Conservation (phyloP, 2,888 invertebrate genomes). For the Phrixothrix hirtus region DNA sequence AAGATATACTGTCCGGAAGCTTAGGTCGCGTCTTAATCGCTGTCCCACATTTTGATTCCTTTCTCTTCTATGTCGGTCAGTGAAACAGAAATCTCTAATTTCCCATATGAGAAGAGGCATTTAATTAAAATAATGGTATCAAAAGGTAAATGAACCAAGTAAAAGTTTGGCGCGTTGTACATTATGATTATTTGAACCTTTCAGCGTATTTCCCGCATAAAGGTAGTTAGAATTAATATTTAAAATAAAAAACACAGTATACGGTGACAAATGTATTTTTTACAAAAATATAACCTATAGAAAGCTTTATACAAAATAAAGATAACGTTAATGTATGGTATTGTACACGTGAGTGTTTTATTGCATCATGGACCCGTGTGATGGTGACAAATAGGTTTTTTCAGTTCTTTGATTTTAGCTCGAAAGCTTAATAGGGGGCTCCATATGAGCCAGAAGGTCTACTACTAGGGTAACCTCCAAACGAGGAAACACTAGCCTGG, state of each 20-base stretch:
- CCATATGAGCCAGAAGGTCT: slow-evolving; percentile 72
- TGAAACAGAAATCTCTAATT: slow-evolving; percentile 16
- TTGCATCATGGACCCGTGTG: slow-evolving; percentile 57
- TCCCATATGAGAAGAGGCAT: slow-evolving; percentile 7
- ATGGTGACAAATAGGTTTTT: slow-evolving; percentile 39
- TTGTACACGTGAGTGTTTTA: slow-evolving; percentile 44
- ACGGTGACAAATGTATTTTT: slow-evolving; percentile 62
- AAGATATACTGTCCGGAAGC: slow-evolving; percentile 23
- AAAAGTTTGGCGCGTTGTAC: slow-evolving; percentile 14
- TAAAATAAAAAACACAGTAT: slow-evolving; percentile 33
- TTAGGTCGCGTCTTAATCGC: slow-evolving; percentile 22
- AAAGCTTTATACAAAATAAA: slow-evolving; percentile 59
- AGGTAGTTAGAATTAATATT: slow-evolving; percentile 1
- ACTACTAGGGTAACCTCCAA: slow-evolving; percentile 58
- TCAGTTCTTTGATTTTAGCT: slow-evolving; percentile 37
- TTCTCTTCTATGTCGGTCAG: slow-evolving; percentile 23
- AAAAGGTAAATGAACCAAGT: slow-evolving; percentile 7
- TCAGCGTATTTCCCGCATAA: not conserved
- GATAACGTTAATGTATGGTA: slow-evolving; percentile 45
- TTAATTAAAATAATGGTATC: slow-evolving; percentile 14
- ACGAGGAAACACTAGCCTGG: slow-evolving; percentile 64
- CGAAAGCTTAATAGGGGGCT: slow-evolving; percentile 57
- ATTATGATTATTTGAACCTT: not conserved
- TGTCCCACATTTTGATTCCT: slow-evolving; percentile 26
- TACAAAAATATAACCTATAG: slow-evolving; percentile 56